Base-by-base conservation (phyloP, 2,888 invertebrate genomes). In the Plemyria rubiginata region DNA sequence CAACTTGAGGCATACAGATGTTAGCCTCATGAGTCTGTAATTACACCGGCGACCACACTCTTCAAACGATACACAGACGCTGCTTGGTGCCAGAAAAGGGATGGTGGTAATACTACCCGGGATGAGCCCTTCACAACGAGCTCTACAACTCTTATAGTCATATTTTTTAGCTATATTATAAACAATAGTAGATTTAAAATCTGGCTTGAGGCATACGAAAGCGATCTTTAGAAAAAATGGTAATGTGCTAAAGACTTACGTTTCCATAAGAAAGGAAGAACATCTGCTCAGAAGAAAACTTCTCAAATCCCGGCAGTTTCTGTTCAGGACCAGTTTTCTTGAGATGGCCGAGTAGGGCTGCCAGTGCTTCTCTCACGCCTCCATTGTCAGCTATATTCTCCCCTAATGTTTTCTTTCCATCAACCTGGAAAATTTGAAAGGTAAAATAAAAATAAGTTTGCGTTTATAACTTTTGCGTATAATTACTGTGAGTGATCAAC, bases 321-420 rank as follows among this genome's bases (percentile, higher is more conserved):
- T 88, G 85, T 76, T 97, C 97, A 0, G 88, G 88, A 0, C 95
- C 95, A 49, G 85, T 80, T 52, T 78, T 87, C 1, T 59, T 74
- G 1, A 94, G 86, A 77, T 94, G 96, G 55, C 93, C 91, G 64
- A 93, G 92, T 71, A 97, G 95, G 0, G 96, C 97, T 45, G 93
- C 86, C 40, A 94, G 94, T 0, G 97, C 96, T 80, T 96, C 96
- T 54, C 95, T 94, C 53, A 97, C 87, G 0, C 97, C 97, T 0
- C 97, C 97, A 76, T 97, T 97, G 78, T 97, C 97, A 0, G 97
- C 97, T 66, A 97, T 95, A 74, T 97, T 97, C 86, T 97, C 97
- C 0, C 95, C 96, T 59, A 97, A 85, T 0, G 97, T 97, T 66
- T 94, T 87, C 71, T 95, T 94, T 0, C 97, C 97, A 77, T 96